Conservation (phyloP, 2,113 vertebrate species). For the Corvus cornix region DNA sequence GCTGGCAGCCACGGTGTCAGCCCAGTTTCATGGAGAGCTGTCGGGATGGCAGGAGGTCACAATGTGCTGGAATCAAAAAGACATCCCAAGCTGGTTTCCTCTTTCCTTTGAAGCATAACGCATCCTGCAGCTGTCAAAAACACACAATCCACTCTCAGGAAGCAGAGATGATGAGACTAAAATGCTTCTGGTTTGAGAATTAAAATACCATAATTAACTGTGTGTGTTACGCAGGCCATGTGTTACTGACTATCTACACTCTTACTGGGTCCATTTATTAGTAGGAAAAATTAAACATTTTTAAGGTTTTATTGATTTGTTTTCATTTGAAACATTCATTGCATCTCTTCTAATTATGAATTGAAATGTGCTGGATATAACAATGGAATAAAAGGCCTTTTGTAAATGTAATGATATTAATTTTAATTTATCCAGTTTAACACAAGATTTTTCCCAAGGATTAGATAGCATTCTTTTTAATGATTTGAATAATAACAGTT, state of each 20-base stretch:
- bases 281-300: not conserved
- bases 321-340: not conserved
- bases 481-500: conserved; percentile 48
- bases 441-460: conserved; percentile 42
- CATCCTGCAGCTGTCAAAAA: not conserved
- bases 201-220: not conserved
- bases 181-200: not conserved
- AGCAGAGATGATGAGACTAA: not conserved
- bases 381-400: not conserved
- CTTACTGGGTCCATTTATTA: not conserved
- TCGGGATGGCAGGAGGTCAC: not conserved
- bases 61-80: not conserved
- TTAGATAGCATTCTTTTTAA: conserved; percentile 56
- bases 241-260: not conserved
- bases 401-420: not conserved
- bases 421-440: conserved; percentile 13
- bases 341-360: not conserved
- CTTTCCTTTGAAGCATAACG: not conserved
- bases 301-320: not conserved
- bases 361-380: not conserved
- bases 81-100: not conserved
- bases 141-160: not conserved
- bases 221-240: fast-evolving
- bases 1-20: not conserved
- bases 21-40: not conserved